Percentiles rank a stretch among this genome's conserved stretches.
These are phyloP conservation scores for Drosophila mimica DNA, from an alignment of 2,888 invertebrate species.

Conservation along the genomic window DNA sequence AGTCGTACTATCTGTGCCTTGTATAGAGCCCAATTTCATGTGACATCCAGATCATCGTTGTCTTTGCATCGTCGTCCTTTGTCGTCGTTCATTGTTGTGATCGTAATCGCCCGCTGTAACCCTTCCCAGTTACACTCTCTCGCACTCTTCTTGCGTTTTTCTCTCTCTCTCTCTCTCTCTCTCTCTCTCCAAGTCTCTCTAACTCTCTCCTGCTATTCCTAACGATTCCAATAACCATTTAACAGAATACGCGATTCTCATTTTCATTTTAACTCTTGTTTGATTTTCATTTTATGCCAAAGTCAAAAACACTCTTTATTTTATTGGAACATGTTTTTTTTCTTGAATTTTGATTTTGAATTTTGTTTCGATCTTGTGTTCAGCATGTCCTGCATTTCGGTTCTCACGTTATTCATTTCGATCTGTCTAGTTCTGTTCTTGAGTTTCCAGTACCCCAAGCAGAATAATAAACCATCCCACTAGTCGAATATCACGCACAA, in stretches of 20 bases:
- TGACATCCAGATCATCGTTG: conserved; percentile 25
- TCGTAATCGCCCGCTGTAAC: conserved; percentile 20
- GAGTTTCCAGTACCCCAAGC: conserved; percentile 42
- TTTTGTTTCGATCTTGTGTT: conserved; percentile 22
- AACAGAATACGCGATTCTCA: conserved; percentile 27
- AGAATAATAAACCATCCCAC: conserved; percentile 35
- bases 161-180: conserved; percentile 9
- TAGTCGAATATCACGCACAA: conserved; percentile 27
- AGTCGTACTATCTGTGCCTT: conserved; percentile 20
- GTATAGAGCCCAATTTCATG: conserved; percentile 8
- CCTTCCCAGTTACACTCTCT: conserved; percentile 6
- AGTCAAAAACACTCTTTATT: not conserved
- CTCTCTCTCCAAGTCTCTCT: conserved; percentile 11
- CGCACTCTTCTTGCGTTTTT: not conserved
- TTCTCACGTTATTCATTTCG: conserved; percentile 28
- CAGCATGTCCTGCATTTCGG: conserved; percentile 48
- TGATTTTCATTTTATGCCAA: not conserved
- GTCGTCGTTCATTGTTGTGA: conserved; percentile 26
- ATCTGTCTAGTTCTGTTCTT: conserved; percentile 39
- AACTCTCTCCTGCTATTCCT: not conserved
- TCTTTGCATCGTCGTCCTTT: conserved; percentile 24
- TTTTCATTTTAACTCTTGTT: conserved; percentile 4
- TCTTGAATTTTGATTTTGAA: not conserved
- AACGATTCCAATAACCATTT: conserved; percentile 12
- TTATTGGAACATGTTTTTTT: not conserved